A percentile compares a stretch with the other conserved stretches of the same genome.
Evolutionary conservation across 2,888 invertebrate genomes (phyloP).

Genomic region (Phytoseiulus persimilis): DNA sequence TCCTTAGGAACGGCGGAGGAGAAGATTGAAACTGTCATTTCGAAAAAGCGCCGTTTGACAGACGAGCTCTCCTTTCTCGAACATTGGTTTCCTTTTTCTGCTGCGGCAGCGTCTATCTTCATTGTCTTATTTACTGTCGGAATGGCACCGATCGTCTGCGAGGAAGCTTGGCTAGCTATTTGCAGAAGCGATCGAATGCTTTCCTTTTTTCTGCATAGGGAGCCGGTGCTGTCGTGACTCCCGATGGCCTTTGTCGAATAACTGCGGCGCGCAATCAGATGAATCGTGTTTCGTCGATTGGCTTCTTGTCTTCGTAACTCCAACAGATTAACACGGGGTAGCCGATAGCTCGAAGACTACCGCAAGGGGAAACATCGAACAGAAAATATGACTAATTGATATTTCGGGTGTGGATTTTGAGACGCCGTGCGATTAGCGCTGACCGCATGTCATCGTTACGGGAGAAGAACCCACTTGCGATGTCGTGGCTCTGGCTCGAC

Average conservation of each 20-base stretch:
- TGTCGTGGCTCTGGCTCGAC: not conserved
- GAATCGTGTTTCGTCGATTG: not conserved
- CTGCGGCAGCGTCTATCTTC: not conserved
- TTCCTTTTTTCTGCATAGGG: not conserved
- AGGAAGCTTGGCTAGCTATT: not conserved
- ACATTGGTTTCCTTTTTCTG: not conserved
- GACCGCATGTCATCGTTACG: not conserved
- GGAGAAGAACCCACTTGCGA: not conserved
- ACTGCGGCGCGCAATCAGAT: not conserved
- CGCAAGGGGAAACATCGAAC: not conserved
- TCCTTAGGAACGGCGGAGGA: not conserved
- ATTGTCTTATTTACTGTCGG: not conserved
- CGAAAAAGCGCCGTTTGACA: not conserved
- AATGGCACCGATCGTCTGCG: not conserved
- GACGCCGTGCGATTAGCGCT: not conserved
- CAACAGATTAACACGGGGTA: not conserved
- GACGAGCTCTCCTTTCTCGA: not conserved
- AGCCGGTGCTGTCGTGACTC: not conserved
- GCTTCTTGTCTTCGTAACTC: not conserved
- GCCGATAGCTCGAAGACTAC: not conserved
- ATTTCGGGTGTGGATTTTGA: not conserved
- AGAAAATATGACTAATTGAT: not conserved
- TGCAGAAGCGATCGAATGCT: not conserved
- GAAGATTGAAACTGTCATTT: not conserved
- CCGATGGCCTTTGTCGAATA: not conserved